phyloP scores from a whole-genome alignment of 2,113 vertebrate species.

The Odocoileus hemionus region DNA sequence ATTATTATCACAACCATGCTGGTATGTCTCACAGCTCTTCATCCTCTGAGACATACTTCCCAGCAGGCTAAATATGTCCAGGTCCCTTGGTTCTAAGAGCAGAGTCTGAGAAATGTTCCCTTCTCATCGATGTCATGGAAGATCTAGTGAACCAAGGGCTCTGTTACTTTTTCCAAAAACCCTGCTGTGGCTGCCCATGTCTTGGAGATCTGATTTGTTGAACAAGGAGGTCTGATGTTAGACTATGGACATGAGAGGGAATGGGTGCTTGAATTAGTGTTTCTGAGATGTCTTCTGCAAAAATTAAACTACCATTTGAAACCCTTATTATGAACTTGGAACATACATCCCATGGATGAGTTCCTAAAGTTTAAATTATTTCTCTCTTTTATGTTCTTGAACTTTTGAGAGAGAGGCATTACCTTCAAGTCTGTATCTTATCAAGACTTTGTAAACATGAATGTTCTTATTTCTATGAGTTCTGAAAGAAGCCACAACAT shows the following conservation, averaged over 20 bases:
- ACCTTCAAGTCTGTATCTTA: not conserved
- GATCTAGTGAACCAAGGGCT: no score
- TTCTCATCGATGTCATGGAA: no score
- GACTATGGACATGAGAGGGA: not conserved
- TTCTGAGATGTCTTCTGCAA: not conserved
- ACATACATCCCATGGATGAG: accelerated
- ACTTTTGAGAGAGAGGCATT: not conserved
- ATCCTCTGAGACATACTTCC: not conserved
- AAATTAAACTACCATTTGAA: not conserved
- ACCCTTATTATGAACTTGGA: not conserved
- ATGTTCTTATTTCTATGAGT: not conserved
- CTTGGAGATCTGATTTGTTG: not conserved
- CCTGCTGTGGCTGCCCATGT: not conserved
- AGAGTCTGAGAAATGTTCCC: not conserved
- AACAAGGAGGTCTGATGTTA: not conserved
- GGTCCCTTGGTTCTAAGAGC: not conserved
- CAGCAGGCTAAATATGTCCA: not conserved
- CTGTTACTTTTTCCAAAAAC: not conserved
- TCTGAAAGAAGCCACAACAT: not conserved
- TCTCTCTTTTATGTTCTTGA: not conserved
- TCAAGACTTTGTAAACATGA: not conserved
- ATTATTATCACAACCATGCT: accelerated
- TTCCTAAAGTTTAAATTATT: not conserved
- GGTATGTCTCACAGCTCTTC: not conserved
- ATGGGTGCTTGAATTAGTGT: no score